Evolutionary conservation across 2,797 vertebrate genomes (phyloP).

Genomic region (Periparus ater): DNA sequence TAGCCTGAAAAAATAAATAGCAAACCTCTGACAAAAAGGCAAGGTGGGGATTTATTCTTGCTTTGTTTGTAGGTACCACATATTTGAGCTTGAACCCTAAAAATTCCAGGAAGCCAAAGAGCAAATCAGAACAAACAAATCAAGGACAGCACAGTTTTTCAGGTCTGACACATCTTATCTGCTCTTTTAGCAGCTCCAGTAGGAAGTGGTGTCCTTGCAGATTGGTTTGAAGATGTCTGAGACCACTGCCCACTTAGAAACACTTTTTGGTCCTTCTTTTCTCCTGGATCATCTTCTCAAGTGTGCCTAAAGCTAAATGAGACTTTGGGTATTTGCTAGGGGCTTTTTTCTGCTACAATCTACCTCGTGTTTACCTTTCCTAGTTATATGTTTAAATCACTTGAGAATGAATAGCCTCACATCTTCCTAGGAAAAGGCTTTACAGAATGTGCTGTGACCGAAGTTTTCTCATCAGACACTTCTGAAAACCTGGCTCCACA

Average conservation of each 20-base stretch:
- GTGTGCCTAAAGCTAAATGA: background rate
- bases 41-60: background rate
- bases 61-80: conserved; percentile 5
- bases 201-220: background rate
- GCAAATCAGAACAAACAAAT: background rate
- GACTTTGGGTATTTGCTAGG: background rate
- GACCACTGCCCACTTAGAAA: background rate
- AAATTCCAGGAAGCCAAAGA: conserved; percentile 61
- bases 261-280: background rate
- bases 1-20: conserved; percentile 53
- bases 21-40: background rate
- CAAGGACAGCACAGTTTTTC: background rate
- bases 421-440: background rate
- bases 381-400: background rate
- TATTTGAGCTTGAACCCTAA: conserved; percentile 20
- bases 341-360: background rate
- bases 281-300: background rate
- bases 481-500: background rate
- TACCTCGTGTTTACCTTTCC: background rate
- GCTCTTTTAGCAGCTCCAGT: background rate
- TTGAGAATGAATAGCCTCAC: background rate
- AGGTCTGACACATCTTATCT: background rate
- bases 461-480: background rate
- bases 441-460: background rate
- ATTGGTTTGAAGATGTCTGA: background rate